Conservation (phyloP, 2,797 vertebrate species). For the Darevskia nairensis region DNA sequence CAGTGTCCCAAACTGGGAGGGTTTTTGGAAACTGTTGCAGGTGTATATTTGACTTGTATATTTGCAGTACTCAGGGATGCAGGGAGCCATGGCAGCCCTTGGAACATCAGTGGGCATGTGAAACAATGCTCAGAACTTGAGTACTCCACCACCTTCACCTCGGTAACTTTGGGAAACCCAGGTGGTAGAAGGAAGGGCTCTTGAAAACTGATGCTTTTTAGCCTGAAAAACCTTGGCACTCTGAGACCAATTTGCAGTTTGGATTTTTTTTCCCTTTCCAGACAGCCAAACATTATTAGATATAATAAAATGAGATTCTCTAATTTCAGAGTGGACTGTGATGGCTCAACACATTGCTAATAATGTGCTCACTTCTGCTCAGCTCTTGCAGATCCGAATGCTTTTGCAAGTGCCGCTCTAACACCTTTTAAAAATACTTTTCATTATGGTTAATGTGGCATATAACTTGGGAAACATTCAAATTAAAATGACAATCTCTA, state of each 20-base stretch:
- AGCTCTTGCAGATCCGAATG: neutral
- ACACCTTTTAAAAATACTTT: neutral
- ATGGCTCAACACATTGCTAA: neutral
- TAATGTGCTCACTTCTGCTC: neutral
- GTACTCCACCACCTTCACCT: no score
- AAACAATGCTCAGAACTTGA: neutral
- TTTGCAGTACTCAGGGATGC: neutral
- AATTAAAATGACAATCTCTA: neutral
- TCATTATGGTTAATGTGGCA: neutral
- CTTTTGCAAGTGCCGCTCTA: neutral
- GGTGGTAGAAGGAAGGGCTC: neutral
- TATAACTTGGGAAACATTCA: neutral
- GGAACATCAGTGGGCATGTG: no score
- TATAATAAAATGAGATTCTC: neutral
- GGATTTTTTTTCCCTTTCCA: no score
- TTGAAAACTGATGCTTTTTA: neutral
- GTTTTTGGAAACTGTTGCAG: neutral
- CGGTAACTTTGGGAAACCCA: neutral
- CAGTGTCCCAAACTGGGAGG: neutral
- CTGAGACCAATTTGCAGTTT: neutral
- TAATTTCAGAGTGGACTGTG: neutral
- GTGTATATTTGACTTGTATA: neutral
- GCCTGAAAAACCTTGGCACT: neutral
- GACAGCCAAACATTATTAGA: neutral
- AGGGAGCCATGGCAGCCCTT: neutral